Evolutionary conservation across 1,140 invertebrate species (phyloP).

Genomic region (Dendrolimus punctatus): DNA sequence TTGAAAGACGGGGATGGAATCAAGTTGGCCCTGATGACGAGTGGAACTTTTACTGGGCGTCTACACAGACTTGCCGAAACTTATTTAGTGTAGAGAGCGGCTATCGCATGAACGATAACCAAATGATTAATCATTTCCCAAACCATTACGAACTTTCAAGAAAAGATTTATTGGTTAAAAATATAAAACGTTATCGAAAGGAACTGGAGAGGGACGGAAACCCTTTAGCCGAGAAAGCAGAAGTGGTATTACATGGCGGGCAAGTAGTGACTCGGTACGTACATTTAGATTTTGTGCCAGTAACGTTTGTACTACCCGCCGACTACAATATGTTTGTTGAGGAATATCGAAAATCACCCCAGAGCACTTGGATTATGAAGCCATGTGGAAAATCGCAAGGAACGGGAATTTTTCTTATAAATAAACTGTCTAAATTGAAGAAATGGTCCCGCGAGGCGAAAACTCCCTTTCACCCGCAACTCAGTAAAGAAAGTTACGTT

Average conservation of each 20-base stretch:
- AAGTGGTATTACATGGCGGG: constrained; percentile 70
- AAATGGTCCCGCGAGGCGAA: constrained; percentile 90
- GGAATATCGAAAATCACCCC: constrained; percentile 93
- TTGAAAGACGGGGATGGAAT: constrained; percentile 93
- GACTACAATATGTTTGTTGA: constrained; percentile 98
- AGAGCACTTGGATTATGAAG: constrained; percentile 98
- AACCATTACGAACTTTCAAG: constrained; percentile 96
- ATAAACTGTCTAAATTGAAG: constrained; percentile 90
- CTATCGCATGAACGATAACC: constrained; percentile 92
- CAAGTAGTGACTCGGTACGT: constrained; percentile 85
- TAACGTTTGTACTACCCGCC: constrained; percentile 94
- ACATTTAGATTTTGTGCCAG: constrained; percentile 92
- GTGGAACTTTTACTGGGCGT: constrained; percentile 98
- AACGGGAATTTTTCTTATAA: constrained; percentile 90
- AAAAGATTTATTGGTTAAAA: constrained; percentile 96
- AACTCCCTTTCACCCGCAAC: constrained; percentile 86
- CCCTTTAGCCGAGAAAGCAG: constrained; percentile 83
- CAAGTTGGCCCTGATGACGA: constrained; percentile 94
- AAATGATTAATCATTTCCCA: constrained; percentile 93
- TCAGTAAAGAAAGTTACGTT: constrained; percentile 90
- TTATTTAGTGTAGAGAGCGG: constrained; percentile 95
- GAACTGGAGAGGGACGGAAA: constrained; percentile 83
- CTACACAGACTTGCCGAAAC: constrained; percentile 89
- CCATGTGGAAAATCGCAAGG: constrained; percentile 94
- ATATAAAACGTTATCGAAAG: constrained; percentile 94